These are phyloP conservation scores for Camponotus pennsylvanicus DNA, from an alignment of 1,140 invertebrate genomes.

Conservation along the genomic window DNA sequence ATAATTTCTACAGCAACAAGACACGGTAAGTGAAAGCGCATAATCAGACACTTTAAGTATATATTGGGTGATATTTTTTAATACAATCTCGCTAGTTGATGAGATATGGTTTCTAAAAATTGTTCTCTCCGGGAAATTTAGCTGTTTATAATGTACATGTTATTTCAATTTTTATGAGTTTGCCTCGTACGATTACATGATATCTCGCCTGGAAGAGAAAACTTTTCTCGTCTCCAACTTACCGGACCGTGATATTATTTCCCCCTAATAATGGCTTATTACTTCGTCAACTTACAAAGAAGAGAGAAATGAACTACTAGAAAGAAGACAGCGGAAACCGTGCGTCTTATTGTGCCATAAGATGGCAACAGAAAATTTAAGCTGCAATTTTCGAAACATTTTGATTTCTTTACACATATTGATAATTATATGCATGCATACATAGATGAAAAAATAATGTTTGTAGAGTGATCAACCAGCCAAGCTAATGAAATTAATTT, in stretches of 20 bases:
- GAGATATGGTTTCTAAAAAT: background rate
- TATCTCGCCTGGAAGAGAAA: conserved; percentile 22
- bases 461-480: background rate
- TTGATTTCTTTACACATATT: background rate
- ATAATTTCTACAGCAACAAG: background rate
- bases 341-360: background rate
- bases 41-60: background rate
- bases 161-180: conserved; percentile 53
- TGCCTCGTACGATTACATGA: conserved; percentile 24
- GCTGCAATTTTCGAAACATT: conserved; percentile 6
- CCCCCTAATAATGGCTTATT: conserved; percentile 55
- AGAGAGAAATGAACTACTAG: conserved; percentile 52
- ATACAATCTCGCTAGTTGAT: background rate
- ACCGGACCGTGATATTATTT: conserved; percentile 56
- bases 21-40: background rate
- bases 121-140: background rate
- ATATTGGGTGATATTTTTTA: conserved; percentile 6
- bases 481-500: background rate
- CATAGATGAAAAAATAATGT: background rate
- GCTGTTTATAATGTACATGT: conserved; percentile 8
- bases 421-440: background rate
- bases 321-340: conserved; percentile 45
- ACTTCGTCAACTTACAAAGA: conserved; percentile 43
- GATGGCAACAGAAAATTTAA: conserved; percentile 13
- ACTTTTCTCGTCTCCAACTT: conserved; percentile 43